Base-by-base conservation (phyloP, 2,888 invertebrate species). In the Lampropteryx suffumata region DNA sequence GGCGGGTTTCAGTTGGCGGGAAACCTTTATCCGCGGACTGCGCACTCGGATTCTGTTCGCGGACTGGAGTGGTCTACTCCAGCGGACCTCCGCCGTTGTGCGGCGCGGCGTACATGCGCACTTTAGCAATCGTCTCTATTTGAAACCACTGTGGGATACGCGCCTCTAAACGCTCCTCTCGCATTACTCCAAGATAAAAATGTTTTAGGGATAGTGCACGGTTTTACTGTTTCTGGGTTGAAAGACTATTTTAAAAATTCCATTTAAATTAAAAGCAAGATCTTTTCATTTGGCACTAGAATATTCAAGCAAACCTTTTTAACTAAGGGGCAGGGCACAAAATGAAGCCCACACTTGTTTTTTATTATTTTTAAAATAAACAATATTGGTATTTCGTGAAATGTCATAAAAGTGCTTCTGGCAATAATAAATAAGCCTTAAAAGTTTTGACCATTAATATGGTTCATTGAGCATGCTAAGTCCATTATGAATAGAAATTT, bases 51-150 rank as follows among this genome's bases (percentile, higher is more conserved):
- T 65, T 68, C 66, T 68, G 66, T 72, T 65, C 67, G 71, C 72
- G 65, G 70, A 86, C 88, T 87, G 83, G 74, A 79, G 76, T 69
- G 75, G 67, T 61, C 58, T 58, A 52, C 67, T 72, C 64, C 41
- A 58, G 68, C 64, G 60, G 67, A 68, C 69, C 66, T 46, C 51
- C 61, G 71, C 47, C 67, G 68, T 66, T 71, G 73, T 69, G 70
- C 74, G 71, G 76, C 79, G 79, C 70, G 69, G 57, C 59, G 66
- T 65, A 73, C 87, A 88, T 87, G 88, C 87, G 87, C 87, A 84
- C 79, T 84, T 52, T 71, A 70, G 67, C 66, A 69, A 74, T 76
- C 71, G 72, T 75, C 74, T 67, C 75, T 74, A n/a, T n/a, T 74
- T 77, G 67, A 71, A 74, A 76, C 78, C 76, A 79, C 79, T 82